Base-by-base conservation (phyloP, 2,113 vertebrate species). In the Sminthopsis crassicaudata region DNA sequence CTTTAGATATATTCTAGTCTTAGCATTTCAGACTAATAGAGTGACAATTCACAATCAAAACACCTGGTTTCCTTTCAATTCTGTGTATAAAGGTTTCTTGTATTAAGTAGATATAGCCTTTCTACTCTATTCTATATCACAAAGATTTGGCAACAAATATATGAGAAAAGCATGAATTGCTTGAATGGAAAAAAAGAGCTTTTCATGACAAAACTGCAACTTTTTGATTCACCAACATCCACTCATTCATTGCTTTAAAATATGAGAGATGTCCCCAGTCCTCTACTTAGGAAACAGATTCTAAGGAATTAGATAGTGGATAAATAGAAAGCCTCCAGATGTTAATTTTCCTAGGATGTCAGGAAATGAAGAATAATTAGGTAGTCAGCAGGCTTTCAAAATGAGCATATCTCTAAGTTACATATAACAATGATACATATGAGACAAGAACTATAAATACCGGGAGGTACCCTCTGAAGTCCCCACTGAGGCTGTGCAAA, bases 271-370 rank as follows among this genome's bases (percentile, higher is more conserved):
- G 95, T 95, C 95, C 93, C 94, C 53, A 26, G 57, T 84, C 7
- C 16, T 84, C 36, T 94, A 48, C 53, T 93, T 23, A 42, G 50
- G 25, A 96, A 97, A 91, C 93, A 90, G 95, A 60, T 51, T 96
- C 94, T 96, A 89, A 95, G 94, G 91, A 95, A 96, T 92, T 67
- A 90, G 48, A 92, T 76, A n/a, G 30, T 22, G 50, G 48, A n/a
- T 67, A 19, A 52, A 57, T 42, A 84, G 91, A 93, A 90, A 91
- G 46, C 19, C 90, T 91, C 46, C 96, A 95, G 94, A 16, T 4
- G 76, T n/a, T 90, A 93, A 95, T 95, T 97, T 97, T 93, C 76
- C 6, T 91, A 90, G 93, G 84, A 92, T 67, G 46, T 3, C 88
- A 90, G 52, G 91, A 96, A 19, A 26, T 10, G 27, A 52, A 27